phyloP scores from a whole-genome alignment of 2,113 vertebrate species.

The Lichenostomus cassidix region DNA sequence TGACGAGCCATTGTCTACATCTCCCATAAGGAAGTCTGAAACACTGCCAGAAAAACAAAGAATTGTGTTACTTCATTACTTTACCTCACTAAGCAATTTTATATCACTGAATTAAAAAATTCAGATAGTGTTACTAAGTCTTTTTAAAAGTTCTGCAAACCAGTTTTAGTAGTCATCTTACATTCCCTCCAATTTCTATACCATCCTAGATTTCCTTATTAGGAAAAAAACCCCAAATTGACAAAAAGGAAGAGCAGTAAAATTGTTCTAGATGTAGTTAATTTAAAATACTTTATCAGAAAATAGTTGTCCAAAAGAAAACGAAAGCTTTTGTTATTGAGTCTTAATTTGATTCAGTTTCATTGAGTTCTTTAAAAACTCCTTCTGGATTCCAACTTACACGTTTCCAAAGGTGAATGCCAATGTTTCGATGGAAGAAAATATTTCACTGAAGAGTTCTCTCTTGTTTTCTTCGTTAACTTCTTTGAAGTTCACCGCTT shows the following conservation, averaged over 20 bases:
- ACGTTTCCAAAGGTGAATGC: slow-evolving; percentile 98
- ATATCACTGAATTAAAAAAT: neutral
- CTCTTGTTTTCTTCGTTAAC: slow-evolving; percentile 93
- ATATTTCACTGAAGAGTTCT: slow-evolving; percentile 89
- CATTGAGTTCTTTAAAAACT: neutral
- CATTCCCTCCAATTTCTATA: neutral
- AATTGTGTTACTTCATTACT: slow-evolving; percentile 13
- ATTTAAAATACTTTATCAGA: neutral
- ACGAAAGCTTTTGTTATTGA: neutral
- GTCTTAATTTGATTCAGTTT: neutral
- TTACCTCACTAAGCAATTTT: neutral
- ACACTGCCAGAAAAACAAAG: slow-evolving; percentile 78
- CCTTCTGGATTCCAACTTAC: slow-evolving; percentile 80
- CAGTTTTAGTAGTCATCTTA: neutral
- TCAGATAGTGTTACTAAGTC: neutral
- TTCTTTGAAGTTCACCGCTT: slow-evolving; percentile 95
- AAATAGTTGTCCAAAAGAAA: neutral
- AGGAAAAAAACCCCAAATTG: neutral
- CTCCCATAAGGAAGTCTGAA: slow-evolving; percentile 99
- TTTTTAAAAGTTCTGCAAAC: neutral
- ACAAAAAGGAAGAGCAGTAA: neutral
- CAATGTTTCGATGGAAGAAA: slow-evolving; percentile 92
- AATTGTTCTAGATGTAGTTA: neutral
- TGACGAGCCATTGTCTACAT: slow-evolving; percentile 93
- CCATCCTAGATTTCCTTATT: neutral